Percentiles rank a stretch among this genome's conserved stretches.
Conservation (phyloP, 2,113 vertebrate species). For the Gadus macrocephalus region DNA sequence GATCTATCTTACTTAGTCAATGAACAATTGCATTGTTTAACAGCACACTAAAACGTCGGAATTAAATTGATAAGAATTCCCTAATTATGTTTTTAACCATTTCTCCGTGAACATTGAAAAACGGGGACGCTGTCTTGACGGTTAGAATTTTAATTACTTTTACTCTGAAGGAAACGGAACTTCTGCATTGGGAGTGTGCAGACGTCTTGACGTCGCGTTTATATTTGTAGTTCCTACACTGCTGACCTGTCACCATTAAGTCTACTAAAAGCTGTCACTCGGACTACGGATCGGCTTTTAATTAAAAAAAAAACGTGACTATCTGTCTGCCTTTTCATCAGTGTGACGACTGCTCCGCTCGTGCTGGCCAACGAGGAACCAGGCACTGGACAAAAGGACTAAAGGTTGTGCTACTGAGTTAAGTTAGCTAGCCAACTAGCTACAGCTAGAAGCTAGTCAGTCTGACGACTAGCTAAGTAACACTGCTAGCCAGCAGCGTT, state of each 20-base stretch:
- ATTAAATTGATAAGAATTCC: no score
- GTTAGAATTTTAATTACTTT: not conserved
- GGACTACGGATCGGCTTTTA: not conserved
- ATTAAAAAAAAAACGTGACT: not conserved
- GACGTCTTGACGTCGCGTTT: slow-evolving; percentile 12
- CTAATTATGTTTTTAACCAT: not conserved
- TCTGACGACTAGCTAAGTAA: no score
- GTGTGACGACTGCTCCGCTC: not conserved
- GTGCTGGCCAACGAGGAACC: not conserved
- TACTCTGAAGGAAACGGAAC: not conserved
- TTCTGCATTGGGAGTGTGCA: no score
- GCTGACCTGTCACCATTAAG: slow-evolving; percentile 63
- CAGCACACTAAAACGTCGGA: no score
- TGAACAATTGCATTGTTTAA: no score
- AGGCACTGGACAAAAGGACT: not conserved
- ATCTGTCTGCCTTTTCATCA: no score
- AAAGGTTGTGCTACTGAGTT: not conserved
- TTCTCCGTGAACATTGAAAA: not conserved
- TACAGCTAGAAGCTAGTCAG: not conserved
- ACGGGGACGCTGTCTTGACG: not conserved
- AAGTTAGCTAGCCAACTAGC: not conserved
- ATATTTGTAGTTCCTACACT: slow-evolving; percentile 58
- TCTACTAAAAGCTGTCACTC: slow-evolving; percentile 52
- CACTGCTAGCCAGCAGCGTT: slow-evolving; percentile 4
- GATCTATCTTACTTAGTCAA: no score